Percentiles rank a stretch among this genome's conserved stretches.
These are phyloP conservation scores for Mesoligia furuncula DNA, from an alignment of 2,888 invertebrate species.

Conservation along the genomic window DNA sequence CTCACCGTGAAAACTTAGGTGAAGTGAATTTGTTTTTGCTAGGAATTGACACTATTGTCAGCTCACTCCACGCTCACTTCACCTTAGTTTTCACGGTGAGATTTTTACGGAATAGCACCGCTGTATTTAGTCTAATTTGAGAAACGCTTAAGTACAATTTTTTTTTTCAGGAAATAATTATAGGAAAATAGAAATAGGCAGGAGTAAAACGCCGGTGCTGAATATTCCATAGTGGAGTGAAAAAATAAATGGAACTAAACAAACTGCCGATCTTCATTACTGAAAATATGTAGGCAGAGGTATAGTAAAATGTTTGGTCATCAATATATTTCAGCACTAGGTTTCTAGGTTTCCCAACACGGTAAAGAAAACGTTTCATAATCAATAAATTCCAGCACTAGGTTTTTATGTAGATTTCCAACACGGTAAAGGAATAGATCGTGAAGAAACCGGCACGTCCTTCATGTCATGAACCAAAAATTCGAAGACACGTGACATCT, in stretches of 20 bases:
- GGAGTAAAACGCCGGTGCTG: neutral
- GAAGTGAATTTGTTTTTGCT: too few relatives aligned
- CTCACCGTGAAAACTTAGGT: too few relatives aligned
- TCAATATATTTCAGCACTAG: neutral
- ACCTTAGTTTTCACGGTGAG: too few relatives aligned
- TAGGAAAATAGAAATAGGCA: neutral
- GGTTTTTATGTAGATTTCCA: neutral
- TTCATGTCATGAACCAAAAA: neutral
- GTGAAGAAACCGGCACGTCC: neutral
- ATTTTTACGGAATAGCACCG: too few relatives aligned
- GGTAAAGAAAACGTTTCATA: too few relatives aligned
- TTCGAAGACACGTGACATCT: neutral
- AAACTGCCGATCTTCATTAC: neutral
- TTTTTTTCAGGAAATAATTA: neutral
- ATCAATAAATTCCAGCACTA: neutral
- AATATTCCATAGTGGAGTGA: neutral
- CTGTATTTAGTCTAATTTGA: neutral
- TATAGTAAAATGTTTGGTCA: neutral
- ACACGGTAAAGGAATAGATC: too few relatives aligned
- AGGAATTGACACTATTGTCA: too few relatives aligned
- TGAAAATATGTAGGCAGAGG: too few relatives aligned
- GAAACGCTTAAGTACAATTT: neutral
- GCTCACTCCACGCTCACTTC: too few relatives aligned
- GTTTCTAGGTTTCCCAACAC: neutral
- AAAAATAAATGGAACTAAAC: neutral